Conservation (phyloP, 2,797 vertebrate genomes). For the Epinephelus malabaricus region DNA sequence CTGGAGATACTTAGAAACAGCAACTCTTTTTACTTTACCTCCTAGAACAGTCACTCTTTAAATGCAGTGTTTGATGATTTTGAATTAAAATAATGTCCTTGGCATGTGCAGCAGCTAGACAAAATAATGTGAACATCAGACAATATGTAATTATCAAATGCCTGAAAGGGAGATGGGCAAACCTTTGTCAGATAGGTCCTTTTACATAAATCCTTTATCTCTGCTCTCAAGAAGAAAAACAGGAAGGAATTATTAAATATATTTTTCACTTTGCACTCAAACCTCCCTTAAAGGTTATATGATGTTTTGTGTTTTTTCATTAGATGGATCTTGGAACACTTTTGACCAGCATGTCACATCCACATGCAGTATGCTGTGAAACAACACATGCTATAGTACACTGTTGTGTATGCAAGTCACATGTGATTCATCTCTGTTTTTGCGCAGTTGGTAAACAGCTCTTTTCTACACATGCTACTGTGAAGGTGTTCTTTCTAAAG, state of each 20-base stretch:
- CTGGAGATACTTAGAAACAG: constrained; percentile 29
- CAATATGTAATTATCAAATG: constrained; percentile 17
- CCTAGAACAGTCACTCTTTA: constrained; percentile 35
- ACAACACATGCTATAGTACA: neutral
- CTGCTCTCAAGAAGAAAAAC: neutral
- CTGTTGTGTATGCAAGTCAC: neutral
- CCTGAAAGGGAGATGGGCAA: constrained; percentile 1
- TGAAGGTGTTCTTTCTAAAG: neutral
- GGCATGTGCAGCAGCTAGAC: constrained; percentile 19
- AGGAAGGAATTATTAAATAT: neutral
- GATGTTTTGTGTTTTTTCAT: neutral
- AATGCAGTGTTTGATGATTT: constrained; percentile 42
- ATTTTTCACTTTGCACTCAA: constrained; percentile 10
- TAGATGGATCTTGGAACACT: neutral
- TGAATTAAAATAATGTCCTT: constrained; percentile 64
- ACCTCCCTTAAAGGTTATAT: constrained; percentile 8
- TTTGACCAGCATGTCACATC: neutral
- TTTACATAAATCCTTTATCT: neutral
- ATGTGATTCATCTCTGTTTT: neutral
- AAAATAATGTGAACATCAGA: constrained; percentile 17
- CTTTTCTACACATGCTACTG: neutral
- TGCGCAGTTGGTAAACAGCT: neutral
- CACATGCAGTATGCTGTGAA: constrained; percentile 5
- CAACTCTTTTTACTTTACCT: constrained; percentile 30
- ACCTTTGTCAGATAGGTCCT: constrained; percentile 1